Percentiles rank a stretch among this genome's conserved stretches.
Conservation (phyloP, 1,140 invertebrate species). For the Polypedilum pembai region DNA sequence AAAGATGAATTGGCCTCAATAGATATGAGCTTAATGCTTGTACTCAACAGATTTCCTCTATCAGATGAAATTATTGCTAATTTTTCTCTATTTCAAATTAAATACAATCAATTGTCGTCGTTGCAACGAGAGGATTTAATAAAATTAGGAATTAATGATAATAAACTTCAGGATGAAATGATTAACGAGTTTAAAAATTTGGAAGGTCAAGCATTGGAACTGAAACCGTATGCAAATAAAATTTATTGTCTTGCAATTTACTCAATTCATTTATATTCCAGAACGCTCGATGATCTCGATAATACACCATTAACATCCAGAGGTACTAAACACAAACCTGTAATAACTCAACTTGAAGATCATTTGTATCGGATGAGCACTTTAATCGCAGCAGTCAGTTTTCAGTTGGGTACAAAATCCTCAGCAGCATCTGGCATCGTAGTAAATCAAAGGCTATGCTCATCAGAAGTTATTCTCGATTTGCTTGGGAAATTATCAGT, state of each 20-base stretch:
- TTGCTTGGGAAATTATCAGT: neutral
- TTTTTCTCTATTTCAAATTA: neutral
- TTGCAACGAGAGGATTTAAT: neutral
- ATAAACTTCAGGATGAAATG: neutral
- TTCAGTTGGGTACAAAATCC: neutral
- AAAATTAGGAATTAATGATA: neutral
- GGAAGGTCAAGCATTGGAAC: neutral
- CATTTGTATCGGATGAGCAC: neutral
- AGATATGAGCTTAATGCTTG: neutral
- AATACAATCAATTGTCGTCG: neutral
- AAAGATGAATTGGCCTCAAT: neutral
- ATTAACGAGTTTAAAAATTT: neutral
- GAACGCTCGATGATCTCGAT: neutral
- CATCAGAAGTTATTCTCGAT: neutral
- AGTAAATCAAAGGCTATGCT: neutral
- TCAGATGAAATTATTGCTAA: neutral
- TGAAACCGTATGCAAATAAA: neutral
- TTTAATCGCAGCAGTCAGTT: neutral
- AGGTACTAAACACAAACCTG: neutral
- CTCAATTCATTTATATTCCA: neutral
- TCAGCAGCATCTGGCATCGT: neutral
- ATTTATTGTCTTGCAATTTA: neutral
- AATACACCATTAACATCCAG: neutral
- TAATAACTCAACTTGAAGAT: neutral
- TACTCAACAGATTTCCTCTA: neutral